Evolutionary conservation across 2,888 invertebrate species (phyloP), one percentile per base, ranked within the genome.

Genomic region (Zaprionus bogoriensis): DNA sequence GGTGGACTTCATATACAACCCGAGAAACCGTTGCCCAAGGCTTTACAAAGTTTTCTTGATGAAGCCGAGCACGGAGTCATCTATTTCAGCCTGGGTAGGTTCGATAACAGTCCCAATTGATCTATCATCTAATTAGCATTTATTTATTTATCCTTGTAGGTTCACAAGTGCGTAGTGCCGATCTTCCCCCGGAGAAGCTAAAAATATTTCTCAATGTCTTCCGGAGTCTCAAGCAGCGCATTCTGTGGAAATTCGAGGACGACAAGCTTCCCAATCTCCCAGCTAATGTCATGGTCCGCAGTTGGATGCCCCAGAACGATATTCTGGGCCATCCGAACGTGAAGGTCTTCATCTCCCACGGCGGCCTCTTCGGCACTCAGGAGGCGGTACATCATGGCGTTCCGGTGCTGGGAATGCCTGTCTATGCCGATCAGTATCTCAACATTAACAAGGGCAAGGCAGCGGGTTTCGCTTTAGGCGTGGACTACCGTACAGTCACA

Each of bases 1-100:
- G 93, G 92, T 1, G 93, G 93, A 10, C 74, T 93, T 6, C 93
- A 93, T 55, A 90, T 93, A 22, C 79, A 88, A 6, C 79, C 81
- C 3, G 59, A 82, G 0, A 87, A 90, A 28, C 50, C 76, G 0
- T 50, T 89, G 51, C 83, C 88, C 0, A 32, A 55, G 14, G 79
- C 89, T 19, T 70, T 92, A 0, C 64, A 91, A 50, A 61, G 83
- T 27, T 91, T 91, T 67, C 57, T 92, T 9, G 90, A 91, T 55
- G 89, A 70, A 4, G 89, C 91, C 0, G 67, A 77, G 1, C 53
- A 91, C 25, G 92, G 92, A 2, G 91, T 87, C 1, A 87, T 92
- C 20, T 91, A 90, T 66, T 91, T 92, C 51, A 92, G 91, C 60
- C 76, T 92, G 38, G 88, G 88, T 88, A 48, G 50, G 62, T 22